Evolutionary conservation across 2,888 invertebrate species (phyloP).

Genomic region (Diadegma fenestrale): DNA sequence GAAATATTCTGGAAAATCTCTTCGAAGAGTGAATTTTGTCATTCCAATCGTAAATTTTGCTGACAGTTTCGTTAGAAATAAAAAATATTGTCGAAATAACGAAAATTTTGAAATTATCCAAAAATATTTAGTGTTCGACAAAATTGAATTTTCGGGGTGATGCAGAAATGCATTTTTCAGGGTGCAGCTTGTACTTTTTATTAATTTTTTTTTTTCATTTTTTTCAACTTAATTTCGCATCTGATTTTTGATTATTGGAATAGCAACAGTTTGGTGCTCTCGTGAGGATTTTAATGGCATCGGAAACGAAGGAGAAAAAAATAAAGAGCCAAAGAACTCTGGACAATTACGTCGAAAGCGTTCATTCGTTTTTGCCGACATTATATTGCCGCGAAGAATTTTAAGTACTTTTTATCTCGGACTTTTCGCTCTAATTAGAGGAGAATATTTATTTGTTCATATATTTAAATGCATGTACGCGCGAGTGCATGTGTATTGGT

Average conservation of each 20-base stretch:
- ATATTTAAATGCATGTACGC: constrained; percentile 22
- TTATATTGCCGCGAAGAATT: constrained; percentile 54
- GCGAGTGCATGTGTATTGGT: background rate
- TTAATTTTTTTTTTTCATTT: background rate
- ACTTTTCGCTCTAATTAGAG: constrained; percentile 60
- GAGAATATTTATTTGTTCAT: background rate
- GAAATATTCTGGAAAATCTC: too few species aligned
- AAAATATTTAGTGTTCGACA: too few species aligned
- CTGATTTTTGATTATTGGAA: background rate
- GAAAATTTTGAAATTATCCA: too few species aligned
- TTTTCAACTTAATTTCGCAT: background rate
- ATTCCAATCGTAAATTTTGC: too few species aligned
- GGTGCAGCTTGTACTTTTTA: background rate
- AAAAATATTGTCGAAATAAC: too few species aligned
- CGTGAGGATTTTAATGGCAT: background rate
- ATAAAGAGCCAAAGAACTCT: constrained; percentile 6
- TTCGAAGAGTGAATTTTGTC: too few species aligned
- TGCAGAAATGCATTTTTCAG: background rate
- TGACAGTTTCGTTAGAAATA: too few species aligned
- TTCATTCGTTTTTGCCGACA: constrained; percentile 46
- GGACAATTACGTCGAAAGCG: constrained; percentile 51
- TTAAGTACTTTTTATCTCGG: constrained; percentile 46
- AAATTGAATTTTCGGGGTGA: too few species aligned
- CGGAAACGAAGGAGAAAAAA: background rate
- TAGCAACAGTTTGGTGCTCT: background rate